These are phyloP conservation scores for Dendrocopos noguchii DNA, from an alignment of 2,113 vertebrate species.

Conservation along the genomic window DNA sequence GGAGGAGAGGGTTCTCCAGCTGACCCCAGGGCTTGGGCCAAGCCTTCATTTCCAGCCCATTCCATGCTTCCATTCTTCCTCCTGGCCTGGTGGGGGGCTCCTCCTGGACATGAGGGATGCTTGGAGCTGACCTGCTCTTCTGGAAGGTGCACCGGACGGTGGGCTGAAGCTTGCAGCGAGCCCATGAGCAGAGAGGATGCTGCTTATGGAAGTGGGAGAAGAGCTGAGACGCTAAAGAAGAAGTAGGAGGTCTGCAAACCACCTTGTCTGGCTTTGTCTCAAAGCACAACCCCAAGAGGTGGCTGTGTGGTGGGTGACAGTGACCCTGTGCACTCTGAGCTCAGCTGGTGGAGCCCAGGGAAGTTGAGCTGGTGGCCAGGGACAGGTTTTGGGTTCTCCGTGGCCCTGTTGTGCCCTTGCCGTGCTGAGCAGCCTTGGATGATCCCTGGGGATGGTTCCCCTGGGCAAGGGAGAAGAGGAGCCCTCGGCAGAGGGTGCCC, in stretches of 20 bases:
- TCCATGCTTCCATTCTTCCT: background rate
- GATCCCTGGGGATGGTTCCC: background rate
- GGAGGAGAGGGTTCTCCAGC: background rate
- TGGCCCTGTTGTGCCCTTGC: background rate
- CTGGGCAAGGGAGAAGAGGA: background rate
- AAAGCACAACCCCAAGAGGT: background rate
- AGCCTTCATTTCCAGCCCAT: background rate
- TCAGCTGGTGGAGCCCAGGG: background rate
- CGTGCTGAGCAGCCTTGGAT: background rate
- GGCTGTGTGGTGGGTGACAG: fast-evolving
- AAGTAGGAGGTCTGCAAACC: background rate
- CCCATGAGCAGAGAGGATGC: fast-evolving
- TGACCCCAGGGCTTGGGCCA: background rate
- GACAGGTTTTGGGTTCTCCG: background rate
- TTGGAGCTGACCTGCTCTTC: background rate
- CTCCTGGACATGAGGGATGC: background rate
- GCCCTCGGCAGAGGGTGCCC: background rate
- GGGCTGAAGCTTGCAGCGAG: background rate
- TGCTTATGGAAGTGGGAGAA: constrained; percentile 25
- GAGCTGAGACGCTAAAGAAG: background rate
- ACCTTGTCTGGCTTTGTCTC: background rate
- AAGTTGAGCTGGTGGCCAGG: fast-evolving
- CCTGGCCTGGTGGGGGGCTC: background rate
- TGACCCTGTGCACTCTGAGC: background rate
- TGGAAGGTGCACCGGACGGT: background rate